Evolutionary conservation across 2,113 vertebrate genomes (phyloP).

Genomic region (Tricholaema leucomelas): DNA sequence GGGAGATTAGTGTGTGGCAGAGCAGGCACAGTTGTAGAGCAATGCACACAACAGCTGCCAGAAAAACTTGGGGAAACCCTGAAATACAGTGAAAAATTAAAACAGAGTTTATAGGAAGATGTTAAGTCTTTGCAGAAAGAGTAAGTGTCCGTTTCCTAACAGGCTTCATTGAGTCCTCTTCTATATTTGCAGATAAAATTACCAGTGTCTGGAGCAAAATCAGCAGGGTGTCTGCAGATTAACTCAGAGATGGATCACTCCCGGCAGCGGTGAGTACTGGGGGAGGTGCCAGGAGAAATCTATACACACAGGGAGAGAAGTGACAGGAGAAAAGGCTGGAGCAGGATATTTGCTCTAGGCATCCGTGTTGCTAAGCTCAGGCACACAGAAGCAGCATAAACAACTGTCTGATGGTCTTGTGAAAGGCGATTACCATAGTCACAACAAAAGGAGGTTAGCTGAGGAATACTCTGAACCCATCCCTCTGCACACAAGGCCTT

Average conservation of each 20-base stretch:
- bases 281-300: neutral
- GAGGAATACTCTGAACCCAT: neutral
- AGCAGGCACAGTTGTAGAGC: neutral
- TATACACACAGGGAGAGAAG: neutral
- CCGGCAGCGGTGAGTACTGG: constrained; percentile 53
- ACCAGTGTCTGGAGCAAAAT: constrained; percentile 78
- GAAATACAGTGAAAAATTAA: neutral
- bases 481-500: neutral
- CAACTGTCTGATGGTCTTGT: neutral
- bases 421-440: neutral
- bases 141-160: neutral
- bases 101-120: neutral
- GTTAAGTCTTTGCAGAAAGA: neutral
- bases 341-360: neutral
- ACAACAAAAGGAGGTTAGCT: neutral
- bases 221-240: constrained; percentile 70
- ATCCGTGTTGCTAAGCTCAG: neutral
- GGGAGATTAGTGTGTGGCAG: neutral
- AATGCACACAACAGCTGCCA: neutral
- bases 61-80: neutral
- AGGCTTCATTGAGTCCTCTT: neutral
- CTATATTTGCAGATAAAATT: constrained; percentile 77
- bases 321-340: neutral
- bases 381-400: neutral
- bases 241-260: constrained; percentile 65